Base-by-base conservation (phyloP, 2,888 invertebrate genomes). In the Poecilus cupreus region DNA sequence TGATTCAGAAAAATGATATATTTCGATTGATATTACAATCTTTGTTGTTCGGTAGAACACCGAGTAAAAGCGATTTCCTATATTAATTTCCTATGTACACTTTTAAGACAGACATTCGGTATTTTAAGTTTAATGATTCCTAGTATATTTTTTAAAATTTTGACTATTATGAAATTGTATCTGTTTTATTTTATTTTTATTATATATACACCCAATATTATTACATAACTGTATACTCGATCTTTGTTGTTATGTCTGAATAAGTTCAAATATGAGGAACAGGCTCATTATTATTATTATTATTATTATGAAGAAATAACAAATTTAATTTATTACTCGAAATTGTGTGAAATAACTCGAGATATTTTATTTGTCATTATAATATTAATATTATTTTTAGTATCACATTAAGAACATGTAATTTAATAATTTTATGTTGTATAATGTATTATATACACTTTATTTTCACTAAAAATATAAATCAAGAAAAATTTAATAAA, bases 281-380 rank as follows among this genome's bases (percentile, higher is more conserved):
- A 39, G 10, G 2, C 39, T n/a, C 26, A n/a, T n/a, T n/a, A n/a
- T n/a, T n/a, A n/a, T n/a, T n/a, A n/a, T n/a, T n/a, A n/a, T n/a
- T n/a, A n/a, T 26, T 39, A 0, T 43, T 43, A 43, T 43, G n/a
- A 11, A n/a, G 43, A 43, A 43, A n/a, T 11, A 13, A 1, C 11
- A 26, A 24, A 24, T 26, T 22, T 22, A 54, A 22, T 54, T 22
- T 11, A 24, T 24, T 60, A 60, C 13, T 26, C n/a, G 24, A 60
- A 26, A 26, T 60, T 60, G 26, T 60, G 11, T 60, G 26, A 60
- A 60, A 26, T 60, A 24, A 10, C 13, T 3, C 24, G 26, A 24
- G 26, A 24, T n/a, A 24, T 57, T 57, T 57, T 57, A n/a, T 60
- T 60, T 60, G 60, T 13, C 60, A 60, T 60, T 60, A 26, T 60